Evolutionary conservation across 2,888 invertebrate genomes (phyloP).

Genomic region (Drosophila antonietae): DNA sequence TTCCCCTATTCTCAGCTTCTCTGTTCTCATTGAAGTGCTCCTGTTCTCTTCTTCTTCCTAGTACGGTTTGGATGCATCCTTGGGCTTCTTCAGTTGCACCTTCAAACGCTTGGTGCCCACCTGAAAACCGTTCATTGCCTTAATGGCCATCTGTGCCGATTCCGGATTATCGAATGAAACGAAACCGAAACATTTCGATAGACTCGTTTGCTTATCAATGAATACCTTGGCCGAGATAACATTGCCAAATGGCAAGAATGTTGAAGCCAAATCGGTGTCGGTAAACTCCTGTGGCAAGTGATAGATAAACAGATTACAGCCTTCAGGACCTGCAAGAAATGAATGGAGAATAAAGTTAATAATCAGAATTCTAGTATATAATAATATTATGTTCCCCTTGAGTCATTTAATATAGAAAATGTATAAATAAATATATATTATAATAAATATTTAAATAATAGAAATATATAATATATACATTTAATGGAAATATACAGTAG

Average conservation of each 20-base stretch:
- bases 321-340: slow-evolving; percentile 92
- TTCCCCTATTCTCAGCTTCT: not conserved
- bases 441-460: no score
- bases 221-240: slow-evolving; percentile 99
- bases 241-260: slow-evolving; percentile 98
- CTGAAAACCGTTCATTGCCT: slow-evolving; percentile 99
- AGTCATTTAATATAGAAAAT: not conserved
- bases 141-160: slow-evolving; percentile 97
- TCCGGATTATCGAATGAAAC: slow-evolving; percentile 97
- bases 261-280: slow-evolving; percentile 97
- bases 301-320: slow-evolving; percentile 99
- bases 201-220: slow-evolving; percentile 99
- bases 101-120: slow-evolving; percentile 99
- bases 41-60: slow-evolving; percentile 84
- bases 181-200: slow-evolving; percentile 99
- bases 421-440: no score
- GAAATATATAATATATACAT: no score
- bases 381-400: no score
- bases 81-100: slow-evolving; percentile 98
- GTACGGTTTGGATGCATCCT: slow-evolving; percentile 97
- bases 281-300: slow-evolving; percentile 99
- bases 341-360: no score
- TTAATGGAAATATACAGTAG: no score
- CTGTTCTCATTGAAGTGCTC: not conserved
- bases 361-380: no score